Evolutionary conservation across 1,140 invertebrate species (phyloP).

Genomic region (Chironomus tepperi): DNA sequence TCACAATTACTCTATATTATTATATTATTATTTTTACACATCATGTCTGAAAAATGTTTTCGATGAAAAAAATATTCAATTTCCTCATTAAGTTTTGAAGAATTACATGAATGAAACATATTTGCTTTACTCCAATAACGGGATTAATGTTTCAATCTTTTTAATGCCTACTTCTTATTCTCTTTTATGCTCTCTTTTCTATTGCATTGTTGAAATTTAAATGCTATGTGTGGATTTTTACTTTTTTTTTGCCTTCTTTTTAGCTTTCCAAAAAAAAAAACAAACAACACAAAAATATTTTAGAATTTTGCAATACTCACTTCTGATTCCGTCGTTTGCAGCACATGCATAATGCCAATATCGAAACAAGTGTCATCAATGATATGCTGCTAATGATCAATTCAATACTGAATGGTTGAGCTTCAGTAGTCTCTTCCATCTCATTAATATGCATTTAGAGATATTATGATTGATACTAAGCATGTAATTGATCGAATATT

Average conservation of each 20-base stretch:
- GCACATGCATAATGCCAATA: slow-evolving; percentile 38
- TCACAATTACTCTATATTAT: neutral
- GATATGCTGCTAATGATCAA: neutral
- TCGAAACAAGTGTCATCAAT: slow-evolving; percentile 32
- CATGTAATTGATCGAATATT: neutral
- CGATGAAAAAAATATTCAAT: slow-evolving; percentile 19
- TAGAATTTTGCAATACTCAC: slow-evolving; percentile 32
- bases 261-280: too few relatives aligned
- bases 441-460: neutral
- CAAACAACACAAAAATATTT: too few relatives aligned
- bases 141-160: slow-evolving; percentile 21
- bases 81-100: neutral
- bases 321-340: slow-evolving; percentile 38
- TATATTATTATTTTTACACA: neutral
- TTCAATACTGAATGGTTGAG: neutral
- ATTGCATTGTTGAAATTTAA: slow-evolving; percentile 24
- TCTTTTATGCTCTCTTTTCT: neutral
- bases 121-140: slow-evolving; percentile 18
- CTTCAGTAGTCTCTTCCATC: neutral
- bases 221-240: slow-evolving; percentile 21
- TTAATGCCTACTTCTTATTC: slow-evolving; percentile 5
- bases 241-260: slow-evolving; percentile 29
- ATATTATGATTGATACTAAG: neutral
- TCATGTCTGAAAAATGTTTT: neutral
- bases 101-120: slow-evolving; percentile 7